Base-by-base conservation (phyloP, 2,113 vertebrate species). In the Syngnathoides biaculeatus region DNA sequence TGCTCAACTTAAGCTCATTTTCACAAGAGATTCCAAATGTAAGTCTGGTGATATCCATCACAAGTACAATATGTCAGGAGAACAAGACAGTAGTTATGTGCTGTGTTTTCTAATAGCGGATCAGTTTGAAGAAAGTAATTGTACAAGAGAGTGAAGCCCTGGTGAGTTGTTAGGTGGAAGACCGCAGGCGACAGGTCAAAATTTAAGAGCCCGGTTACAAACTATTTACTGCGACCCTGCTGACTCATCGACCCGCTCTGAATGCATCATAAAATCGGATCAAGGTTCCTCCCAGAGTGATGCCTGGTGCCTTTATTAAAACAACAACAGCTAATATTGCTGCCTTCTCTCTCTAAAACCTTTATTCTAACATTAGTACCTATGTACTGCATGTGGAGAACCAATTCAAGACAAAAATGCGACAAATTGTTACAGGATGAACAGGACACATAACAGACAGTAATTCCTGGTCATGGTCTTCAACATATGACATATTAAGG, bases 231-330 rank as follows among this genome's bases (percentile, higher is more conserved):
- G 56, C 27, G 15, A 2, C 56, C 17, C 56, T 35, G 56, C 56
- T 38, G 56, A 58, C 56, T 58, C 27, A 58, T 38, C 26, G 30
- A 58, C 27, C 27, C 27, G 17, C 56, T 9, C 27, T 58, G 30
- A 58, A 58, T 35, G 56, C 15, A 8, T 38, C 56, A 58, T 58
- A 15, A 58, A 58, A 58, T 58, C 27, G 2, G 27, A 35, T 58
- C 56, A 58, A 26, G 52, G 22, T 55, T 55, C n/a, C 52, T 55
- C 52, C 22, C 12, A 6, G 52, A 24, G 52, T 35, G 30, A 35
- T 17, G 56, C 56, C 30, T 58, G 56, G 19, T 58, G 56, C 30
- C 27, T 58, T 58, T 58, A 35, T 58, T 58, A 20, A 30, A 58
- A 58, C 27, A 58, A 58, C 27, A 58, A 35, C 30, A 35, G 56